Percentiles rank a stretch among this genome's conserved stretches.
Conservation (phyloP, 2,888 invertebrate genomes). For the Nomada ruficornis region DNA sequence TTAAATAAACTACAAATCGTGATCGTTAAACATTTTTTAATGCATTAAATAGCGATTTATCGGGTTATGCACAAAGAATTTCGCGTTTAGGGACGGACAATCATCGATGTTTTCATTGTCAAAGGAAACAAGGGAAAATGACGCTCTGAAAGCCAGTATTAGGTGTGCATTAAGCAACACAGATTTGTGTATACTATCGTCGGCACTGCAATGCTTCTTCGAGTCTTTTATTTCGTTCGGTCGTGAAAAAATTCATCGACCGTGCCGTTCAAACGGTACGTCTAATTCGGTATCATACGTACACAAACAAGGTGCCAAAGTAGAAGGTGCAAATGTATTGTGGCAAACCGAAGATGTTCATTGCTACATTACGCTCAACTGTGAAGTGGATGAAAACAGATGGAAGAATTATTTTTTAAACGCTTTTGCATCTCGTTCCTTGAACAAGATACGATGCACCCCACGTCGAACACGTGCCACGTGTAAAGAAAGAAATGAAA, state of each 20-base stretch:
- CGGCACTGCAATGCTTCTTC: slow-evolving; percentile 50
- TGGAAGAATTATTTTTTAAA: slow-evolving; percentile 48
- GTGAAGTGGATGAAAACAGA: neutral
- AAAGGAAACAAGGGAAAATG: slow-evolving; percentile 66
- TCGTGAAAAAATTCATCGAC: slow-evolving; percentile 48
- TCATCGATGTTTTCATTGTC: slow-evolving; percentile 79
- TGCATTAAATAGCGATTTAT: slow-evolving; percentile 63
- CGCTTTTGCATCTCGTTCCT: slow-evolving; percentile 35
- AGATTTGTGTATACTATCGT: slow-evolving; percentile 37
- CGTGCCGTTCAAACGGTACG: slow-evolving; percentile 34
- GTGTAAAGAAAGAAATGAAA: neutral
- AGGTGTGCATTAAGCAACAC: slow-evolving; percentile 70
- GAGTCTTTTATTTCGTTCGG: slow-evolving; percentile 39
- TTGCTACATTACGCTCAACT: slow-evolving; percentile 42
- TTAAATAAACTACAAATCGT: slow-evolving; percentile 80
- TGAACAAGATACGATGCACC: neutral
- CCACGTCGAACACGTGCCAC: slow-evolving; percentile 1
- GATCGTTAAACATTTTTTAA: slow-evolving; percentile 76
- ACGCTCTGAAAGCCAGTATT: slow-evolving; percentile 78
- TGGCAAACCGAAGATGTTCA: slow-evolving; percentile 21
- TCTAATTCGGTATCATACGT: slow-evolving; percentile 13
- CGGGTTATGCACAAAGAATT: slow-evolving; percentile 82
- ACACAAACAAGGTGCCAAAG: slow-evolving; percentile 77
- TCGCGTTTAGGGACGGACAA: slow-evolving; percentile 84
- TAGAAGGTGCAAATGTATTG: slow-evolving; percentile 73